Percentiles rank a stretch among this genome's conserved stretches.
phyloP scores from a whole-genome alignment of 2,113 vertebrate genomes.

The Oryzias celebensis region DNA sequence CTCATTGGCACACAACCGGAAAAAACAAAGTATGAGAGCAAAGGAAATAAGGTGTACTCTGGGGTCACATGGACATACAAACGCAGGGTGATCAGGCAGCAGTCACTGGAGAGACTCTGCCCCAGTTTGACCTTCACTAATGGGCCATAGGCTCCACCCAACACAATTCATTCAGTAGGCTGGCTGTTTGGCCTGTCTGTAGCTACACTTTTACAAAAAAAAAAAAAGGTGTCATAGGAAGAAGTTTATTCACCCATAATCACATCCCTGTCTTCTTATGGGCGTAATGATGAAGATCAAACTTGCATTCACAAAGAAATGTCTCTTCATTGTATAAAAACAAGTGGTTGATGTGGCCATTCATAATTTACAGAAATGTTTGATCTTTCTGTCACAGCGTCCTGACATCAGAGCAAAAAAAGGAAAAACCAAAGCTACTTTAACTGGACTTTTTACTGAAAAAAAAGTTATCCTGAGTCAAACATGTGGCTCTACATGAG shows the following conservation, averaged over 20 bases:
- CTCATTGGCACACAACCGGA: constrained; percentile 19
- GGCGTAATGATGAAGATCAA: constrained; percentile 10
- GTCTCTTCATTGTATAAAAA: constrained; percentile 15
- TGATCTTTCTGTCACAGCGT: constrained; percentile 39
- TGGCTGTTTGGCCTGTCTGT: constrained; percentile 42
- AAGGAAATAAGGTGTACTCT: constrained; percentile 45
- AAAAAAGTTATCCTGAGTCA: constrained; percentile 46
- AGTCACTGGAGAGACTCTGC: constrained; percentile 50
- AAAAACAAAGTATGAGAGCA: constrained; percentile 48
- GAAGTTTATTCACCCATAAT: background rate
- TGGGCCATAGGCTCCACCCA: constrained; percentile 59
- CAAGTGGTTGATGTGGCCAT: constrained; percentile 43
- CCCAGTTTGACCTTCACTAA: constrained; percentile 67
- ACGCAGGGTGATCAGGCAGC: constrained; percentile 56
- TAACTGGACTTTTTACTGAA: constrained; percentile 63
- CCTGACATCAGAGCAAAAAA: constrained; percentile 21
- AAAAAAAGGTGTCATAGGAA: background rate
- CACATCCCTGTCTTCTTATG: constrained; percentile 17
- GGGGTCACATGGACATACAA: constrained; percentile 24
- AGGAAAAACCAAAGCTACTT: constrained; percentile 53
- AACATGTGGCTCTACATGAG: constrained; percentile 61
- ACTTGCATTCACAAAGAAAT: constrained; percentile 13
- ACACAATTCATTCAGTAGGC: constrained; percentile 44
- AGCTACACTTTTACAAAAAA: constrained; percentile 14
- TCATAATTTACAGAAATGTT: constrained; percentile 36